Conservation (phyloP, 2,888 invertebrate species). For the Phengaris alcon region DNA sequence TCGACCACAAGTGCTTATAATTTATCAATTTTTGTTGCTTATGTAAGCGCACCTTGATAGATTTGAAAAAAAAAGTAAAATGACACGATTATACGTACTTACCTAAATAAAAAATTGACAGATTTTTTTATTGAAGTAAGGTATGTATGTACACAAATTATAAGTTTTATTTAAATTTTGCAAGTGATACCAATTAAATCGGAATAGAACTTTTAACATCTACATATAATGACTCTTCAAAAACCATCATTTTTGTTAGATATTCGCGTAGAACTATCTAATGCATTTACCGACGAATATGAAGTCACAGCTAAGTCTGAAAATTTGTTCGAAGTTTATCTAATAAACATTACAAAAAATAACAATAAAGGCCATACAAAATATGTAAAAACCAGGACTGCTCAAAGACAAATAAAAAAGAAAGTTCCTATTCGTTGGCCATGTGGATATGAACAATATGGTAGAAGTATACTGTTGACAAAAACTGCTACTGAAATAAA, state of each 20-base stretch:
- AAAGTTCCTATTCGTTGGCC: neutral
- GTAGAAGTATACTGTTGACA: conserved; percentile 48
- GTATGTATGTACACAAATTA: neutral
- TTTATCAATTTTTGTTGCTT: too few relatives aligned
- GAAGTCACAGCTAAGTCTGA: conserved; percentile 54
- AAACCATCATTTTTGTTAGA: conserved; percentile 68
- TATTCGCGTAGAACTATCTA: conserved; percentile 54
- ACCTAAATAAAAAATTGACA: too few relatives aligned
- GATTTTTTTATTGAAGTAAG: too few relatives aligned
- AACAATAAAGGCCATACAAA: conserved; percentile 34
- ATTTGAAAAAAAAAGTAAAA: too few relatives aligned
- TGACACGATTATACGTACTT: neutral
- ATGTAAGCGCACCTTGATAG: too few relatives aligned
- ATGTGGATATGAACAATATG: conserved; percentile 40
- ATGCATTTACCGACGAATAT: conserved; percentile 52
- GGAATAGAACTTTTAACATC: neutral
- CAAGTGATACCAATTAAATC: neutral
- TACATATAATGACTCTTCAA: conserved; percentile 54
- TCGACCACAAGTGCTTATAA: too few relatives aligned
- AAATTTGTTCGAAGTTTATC: conserved; percentile 51
- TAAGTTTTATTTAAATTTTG: neutral
- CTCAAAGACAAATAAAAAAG: conserved; percentile 37
- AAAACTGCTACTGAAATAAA: conserved; percentile 48
- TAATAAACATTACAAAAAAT: conserved; percentile 35
- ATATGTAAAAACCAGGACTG: conserved; percentile 39